phyloP scores from a whole-genome alignment of 2,113 vertebrate genomes.

The Marmota monax region DNA sequence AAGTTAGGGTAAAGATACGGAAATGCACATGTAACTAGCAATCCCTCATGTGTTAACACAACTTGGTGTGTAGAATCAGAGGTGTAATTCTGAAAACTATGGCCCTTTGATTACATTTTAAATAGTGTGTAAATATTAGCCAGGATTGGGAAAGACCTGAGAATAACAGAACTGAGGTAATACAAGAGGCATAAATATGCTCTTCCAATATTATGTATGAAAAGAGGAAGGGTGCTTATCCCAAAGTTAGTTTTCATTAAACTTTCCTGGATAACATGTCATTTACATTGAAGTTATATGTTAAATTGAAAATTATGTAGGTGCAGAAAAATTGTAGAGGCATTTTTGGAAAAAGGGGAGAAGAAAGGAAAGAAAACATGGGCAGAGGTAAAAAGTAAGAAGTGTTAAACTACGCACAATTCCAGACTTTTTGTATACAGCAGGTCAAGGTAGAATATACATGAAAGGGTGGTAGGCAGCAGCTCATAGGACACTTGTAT shows the following conservation, averaged over 20 bases:
- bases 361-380: neutral
- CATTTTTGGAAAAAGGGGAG: neutral
- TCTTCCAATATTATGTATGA: too few relatives aligned
- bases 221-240: neutral
- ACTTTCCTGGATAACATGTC: neutral
- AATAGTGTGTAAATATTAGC: too few relatives aligned
- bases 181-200: neutral
- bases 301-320: neutral
- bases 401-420: neutral
- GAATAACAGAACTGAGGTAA: neutral
- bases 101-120: neutral
- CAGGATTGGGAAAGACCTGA: neutral
- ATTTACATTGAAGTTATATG: neutral
- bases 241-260: neutral
- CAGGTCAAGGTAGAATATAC: neutral
- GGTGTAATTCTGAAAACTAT: neutral
- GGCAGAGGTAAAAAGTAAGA: neutral
- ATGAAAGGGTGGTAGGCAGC: too few relatives aligned
- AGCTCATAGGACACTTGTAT: neutral
- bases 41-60: neutral
- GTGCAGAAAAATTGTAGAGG: neutral
- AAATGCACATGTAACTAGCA: neutral
- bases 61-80: neutral
- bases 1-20: neutral
- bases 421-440: neutral